phyloP scores from a whole-genome alignment of 2,888 invertebrate genomes.

The Pycnomerus fuliginosus region DNA sequence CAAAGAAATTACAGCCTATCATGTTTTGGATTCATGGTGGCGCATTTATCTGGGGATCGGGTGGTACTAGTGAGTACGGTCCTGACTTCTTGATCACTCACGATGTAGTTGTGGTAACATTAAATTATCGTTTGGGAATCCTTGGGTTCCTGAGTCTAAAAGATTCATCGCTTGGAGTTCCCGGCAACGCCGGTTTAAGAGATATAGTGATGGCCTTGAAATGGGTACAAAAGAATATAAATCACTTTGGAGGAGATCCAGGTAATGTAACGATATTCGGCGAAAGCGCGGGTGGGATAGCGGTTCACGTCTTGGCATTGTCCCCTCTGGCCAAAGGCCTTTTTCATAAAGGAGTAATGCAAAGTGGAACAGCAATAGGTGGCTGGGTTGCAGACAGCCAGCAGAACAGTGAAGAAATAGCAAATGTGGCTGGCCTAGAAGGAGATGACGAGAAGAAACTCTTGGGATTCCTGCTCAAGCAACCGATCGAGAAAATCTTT shows the following conservation, averaged over 20 bases:
- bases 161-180: constrained; percentile 50
- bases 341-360: constrained; percentile 38
- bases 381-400: constrained; percentile 28
- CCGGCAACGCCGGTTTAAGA: constrained; percentile 56
- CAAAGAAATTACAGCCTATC: constrained; percentile 34
- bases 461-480: constrained; percentile 19
- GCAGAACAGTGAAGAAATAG: too few relatives aligned
- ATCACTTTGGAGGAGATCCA: constrained; percentile 53
- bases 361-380: constrained; percentile 35
- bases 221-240: constrained; percentile 54
- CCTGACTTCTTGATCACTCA: constrained; percentile 39
- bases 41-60: constrained; percentile 47
- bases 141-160: constrained; percentile 53
- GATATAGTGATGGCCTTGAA: constrained; percentile 54
- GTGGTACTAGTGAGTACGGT: constrained; percentile 37
- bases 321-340: constrained; percentile 50
- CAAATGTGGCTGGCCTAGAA: constrained; percentile 4
- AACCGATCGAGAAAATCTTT: constrained; percentile 23
- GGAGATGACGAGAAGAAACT: constrained; percentile 14
- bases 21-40: constrained; percentile 55
- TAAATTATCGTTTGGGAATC: constrained; percentile 42
- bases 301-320: constrained; percentile 52
- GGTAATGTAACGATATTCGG: constrained; percentile 55
- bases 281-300: constrained; percentile 54
- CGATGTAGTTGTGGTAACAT: constrained; percentile 40